Percentiles rank a stretch among this genome's conserved stretches.
These are phyloP conservation scores for Clamator glandarius DNA, from an alignment of 2,797 vertebrate genomes.

Conservation along the genomic window DNA sequence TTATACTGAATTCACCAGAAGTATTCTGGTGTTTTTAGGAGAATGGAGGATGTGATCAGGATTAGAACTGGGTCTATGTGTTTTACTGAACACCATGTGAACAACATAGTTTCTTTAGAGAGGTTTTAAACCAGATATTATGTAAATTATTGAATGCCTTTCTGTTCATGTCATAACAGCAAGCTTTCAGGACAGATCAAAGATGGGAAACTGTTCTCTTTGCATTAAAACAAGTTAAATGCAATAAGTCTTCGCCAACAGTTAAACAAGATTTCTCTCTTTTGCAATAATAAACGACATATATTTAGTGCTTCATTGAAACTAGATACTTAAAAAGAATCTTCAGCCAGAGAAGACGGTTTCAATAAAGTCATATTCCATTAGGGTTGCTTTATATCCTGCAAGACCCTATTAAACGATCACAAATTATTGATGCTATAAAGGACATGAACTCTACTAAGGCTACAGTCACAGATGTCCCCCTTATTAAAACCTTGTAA, in stretches of 20 bases:
- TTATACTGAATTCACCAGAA: not conserved
- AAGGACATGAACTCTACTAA: not conserved
- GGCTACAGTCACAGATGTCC: not conserved
- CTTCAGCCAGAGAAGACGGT: not conserved
- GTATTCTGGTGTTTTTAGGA: not conserved
- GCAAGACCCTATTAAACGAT: not conserved
- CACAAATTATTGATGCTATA: not conserved
- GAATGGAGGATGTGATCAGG: not conserved
- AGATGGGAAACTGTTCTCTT: not conserved
- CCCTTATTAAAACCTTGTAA: not conserved
- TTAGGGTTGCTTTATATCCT: not conserved
- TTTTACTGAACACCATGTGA: not conserved
- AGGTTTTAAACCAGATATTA: not conserved
- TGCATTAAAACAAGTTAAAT: not conserved
- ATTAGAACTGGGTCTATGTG: not conserved
- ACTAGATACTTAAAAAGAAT: not conserved
- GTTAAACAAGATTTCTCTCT: not conserved
- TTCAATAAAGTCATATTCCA: not conserved
- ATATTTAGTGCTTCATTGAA: not conserved
- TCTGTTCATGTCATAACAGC: not conserved
- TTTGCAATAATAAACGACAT: not conserved
- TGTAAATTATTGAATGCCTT: not conserved
- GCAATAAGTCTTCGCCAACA: not conserved
- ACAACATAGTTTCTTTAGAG: not conserved
- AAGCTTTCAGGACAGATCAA: not conserved